Conservation (phyloP, 2,888 invertebrate species). For the Hoplodrina ambigua region DNA sequence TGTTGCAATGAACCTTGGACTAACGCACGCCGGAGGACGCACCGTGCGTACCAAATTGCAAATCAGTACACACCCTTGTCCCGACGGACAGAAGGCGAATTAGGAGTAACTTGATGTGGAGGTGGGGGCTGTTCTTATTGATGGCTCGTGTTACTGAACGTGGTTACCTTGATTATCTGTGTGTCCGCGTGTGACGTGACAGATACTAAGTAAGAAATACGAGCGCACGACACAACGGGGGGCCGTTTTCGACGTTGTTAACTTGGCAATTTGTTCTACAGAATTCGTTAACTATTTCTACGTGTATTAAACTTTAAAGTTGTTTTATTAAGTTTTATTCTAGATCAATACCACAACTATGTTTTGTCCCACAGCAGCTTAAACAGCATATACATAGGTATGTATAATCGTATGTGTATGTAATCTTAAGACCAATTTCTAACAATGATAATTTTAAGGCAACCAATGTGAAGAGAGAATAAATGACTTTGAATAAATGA, state of each 20-base stretch:
- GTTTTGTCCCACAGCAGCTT: no score
- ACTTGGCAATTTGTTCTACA: slow-evolving; percentile 22
- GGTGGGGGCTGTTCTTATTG: slow-evolving; percentile 62
- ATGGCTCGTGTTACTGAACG: slow-evolving; percentile 67
- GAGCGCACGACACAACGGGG: slow-evolving; percentile 16
- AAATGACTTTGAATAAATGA: no score
- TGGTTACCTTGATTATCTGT: slow-evolving; percentile 63
- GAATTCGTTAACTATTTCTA: no score
- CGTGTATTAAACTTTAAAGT: no score
- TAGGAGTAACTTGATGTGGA: not conserved
- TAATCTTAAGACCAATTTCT: slow-evolving; percentile 2
- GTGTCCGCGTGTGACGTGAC: slow-evolving; percentile 49
- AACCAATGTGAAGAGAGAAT: no score
- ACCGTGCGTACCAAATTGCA: slow-evolving; percentile 68
- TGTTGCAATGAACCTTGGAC: not conserved
- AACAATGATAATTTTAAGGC: no score
- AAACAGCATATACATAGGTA: no score
- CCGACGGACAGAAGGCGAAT: slow-evolving; percentile 50
- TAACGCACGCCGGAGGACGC: slow-evolving; percentile 42
- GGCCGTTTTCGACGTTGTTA: slow-evolving; percentile 30
- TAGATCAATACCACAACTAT: no score
- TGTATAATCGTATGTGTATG: slow-evolving; percentile 5
- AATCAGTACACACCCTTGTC: slow-evolving; percentile 68
- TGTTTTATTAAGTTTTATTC: no score
- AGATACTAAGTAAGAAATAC: slow-evolving; percentile 50